Evolutionary conservation across 1,140 invertebrate genomes (phyloP).

Genomic region (Brachionus plicatilis): DNA sequence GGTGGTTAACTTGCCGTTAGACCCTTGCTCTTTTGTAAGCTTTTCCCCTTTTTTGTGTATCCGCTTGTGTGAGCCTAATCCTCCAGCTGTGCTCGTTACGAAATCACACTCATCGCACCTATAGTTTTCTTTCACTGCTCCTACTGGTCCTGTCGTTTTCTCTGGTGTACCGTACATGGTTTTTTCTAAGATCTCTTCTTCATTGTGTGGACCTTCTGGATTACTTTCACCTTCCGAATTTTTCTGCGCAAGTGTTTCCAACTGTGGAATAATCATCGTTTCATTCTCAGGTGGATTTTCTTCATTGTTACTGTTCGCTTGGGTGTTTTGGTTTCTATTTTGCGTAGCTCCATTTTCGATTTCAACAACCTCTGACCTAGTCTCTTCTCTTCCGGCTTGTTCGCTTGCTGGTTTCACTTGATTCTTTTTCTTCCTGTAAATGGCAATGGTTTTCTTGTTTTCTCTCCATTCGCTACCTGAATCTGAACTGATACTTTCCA

Average conservation of each 20-base stretch:
- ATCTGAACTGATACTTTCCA: background rate
- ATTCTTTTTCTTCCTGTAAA: too few species aligned
- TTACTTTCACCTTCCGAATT: background rate
- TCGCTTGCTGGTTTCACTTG: too few species aligned
- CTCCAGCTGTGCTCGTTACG: background rate
- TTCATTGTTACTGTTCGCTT: background rate
- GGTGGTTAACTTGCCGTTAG: background rate
- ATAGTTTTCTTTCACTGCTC: background rate
- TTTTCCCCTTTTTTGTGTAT: background rate
- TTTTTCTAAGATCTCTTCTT: background rate
- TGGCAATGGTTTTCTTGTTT: too few species aligned
- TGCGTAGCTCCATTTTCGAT: too few species aligned
- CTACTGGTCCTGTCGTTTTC: background rate
- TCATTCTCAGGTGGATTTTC: background rate
- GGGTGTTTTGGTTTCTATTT: background rate
- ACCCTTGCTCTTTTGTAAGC: background rate
- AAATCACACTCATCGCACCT: background rate
- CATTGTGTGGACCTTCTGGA: background rate
- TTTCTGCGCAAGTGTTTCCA: background rate
- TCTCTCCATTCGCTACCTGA: background rate
- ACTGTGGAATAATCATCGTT: background rate
- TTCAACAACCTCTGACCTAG: too few species aligned
- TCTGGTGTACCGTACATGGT: background rate
- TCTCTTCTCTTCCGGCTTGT: too few species aligned
- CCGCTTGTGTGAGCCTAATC: background rate